phyloP scores from a whole-genome alignment of 2,888 invertebrate genomes.

The Carcina quercana region DNA sequence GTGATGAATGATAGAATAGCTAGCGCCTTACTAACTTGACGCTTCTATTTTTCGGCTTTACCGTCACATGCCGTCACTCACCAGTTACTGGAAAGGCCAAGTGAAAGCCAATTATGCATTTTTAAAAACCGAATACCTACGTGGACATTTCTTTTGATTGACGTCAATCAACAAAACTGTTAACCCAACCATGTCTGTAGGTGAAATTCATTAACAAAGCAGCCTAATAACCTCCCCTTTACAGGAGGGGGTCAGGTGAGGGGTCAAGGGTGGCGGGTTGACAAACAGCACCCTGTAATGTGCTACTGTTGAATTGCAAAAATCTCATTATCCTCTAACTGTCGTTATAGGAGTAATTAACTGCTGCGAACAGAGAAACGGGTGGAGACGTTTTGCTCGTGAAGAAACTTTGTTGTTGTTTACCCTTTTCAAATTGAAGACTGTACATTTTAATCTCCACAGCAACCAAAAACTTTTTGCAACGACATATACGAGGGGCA shows the following conservation, averaged over 20 bases:
- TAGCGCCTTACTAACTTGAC: neutral
- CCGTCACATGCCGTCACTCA: no score
- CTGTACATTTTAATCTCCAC: no score
- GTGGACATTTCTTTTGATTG: no score
- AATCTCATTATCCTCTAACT: conserved; percentile 73
- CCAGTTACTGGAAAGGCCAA: no score
- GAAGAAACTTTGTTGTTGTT: no score
- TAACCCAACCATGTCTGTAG: no score
- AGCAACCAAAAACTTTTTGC: no score
- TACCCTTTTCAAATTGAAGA: no score
- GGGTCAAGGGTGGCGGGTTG: conserved; percentile 29
- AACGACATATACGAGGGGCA: no score
- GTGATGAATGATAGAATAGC: neutral
- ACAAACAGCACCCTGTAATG: conserved; percentile 64
- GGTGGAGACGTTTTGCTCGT: conserved; percentile 26
- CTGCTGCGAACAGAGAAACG: conserved; percentile 33
- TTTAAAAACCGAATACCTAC: no score
- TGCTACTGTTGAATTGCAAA: conserved; percentile 72
- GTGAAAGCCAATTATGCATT: conserved; percentile 1
- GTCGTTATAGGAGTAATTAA: conserved; percentile 73
- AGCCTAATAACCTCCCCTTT: conserved; percentile 46
- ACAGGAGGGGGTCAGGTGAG: conserved; percentile 24
- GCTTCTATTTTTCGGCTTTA: neutral
- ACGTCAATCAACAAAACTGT: no score
- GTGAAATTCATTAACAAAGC: conserved; percentile 59